Conservation (phyloP, 2,888 invertebrate genomes). For the Ceramica pisi region DNA sequence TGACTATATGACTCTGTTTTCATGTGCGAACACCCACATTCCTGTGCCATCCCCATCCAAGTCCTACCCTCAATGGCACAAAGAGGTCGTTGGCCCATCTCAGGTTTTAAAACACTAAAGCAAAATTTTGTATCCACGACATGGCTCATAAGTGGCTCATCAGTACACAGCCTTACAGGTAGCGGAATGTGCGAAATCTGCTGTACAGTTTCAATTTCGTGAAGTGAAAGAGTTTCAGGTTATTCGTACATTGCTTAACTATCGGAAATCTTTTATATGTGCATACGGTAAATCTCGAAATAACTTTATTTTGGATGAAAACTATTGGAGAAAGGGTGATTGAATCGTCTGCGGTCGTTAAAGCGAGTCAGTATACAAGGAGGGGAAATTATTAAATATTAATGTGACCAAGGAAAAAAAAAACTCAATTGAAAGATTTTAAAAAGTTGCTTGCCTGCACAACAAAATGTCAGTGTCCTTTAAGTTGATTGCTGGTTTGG, state of each 20-base stretch:
- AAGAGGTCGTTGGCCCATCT: no score
- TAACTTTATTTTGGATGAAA: background rate
- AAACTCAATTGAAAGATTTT: no score
- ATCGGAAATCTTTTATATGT: slow-evolving; percentile 12
- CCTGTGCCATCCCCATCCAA: no score
- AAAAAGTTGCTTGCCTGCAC: no score
- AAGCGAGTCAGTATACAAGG: background rate
- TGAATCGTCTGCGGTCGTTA: background rate
- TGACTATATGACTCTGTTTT: no score
- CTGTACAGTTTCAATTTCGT: slow-evolving; percentile 73
- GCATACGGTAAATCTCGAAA: background rate
- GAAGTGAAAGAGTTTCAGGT: slow-evolving; percentile 70
- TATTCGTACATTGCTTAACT: slow-evolving; percentile 16
- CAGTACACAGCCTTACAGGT: slow-evolving; percentile 26
- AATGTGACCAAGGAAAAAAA: no score
- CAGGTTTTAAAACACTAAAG: background rate
- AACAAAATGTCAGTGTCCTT: background rate
- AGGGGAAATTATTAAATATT: no score
- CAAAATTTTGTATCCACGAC: background rate
- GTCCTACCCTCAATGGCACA: no score
- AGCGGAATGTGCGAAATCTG: slow-evolving; percentile 67
- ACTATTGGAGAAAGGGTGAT: background rate
- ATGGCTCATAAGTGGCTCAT: background rate
- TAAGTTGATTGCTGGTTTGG: no score
- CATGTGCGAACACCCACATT: no score